Base-by-base conservation (phyloP, 2,888 invertebrate species). In the Agonopterix heracliana region DNA sequence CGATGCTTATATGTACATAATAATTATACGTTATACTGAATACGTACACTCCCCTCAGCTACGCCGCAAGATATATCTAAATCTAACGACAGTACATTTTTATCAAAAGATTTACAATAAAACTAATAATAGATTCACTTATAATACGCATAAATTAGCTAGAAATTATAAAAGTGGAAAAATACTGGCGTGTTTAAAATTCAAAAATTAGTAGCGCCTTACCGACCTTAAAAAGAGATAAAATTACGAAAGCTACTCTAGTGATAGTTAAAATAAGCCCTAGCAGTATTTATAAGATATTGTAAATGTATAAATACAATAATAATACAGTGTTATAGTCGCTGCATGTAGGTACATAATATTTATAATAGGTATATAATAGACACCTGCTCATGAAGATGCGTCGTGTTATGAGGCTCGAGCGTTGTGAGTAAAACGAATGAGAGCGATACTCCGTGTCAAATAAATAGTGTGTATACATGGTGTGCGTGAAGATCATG, bases 401-500 rank as follows among this genome's bases (percentile, higher is more conserved):
- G 61, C 67, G 69, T 66, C 56, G 66, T 74, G 75, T 75, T 59
- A 68, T 77, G 79, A 74, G 26, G 74, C 73, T 64, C 61, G 61
- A 63, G 64, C 47, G 54, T 12, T 53, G 71, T 69, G 73, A 62
- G 59, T 65, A 62, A 63, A 46, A 52, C 65, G 71, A 66, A 77
- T 81, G 80, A 78, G 66, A 62, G 67, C 66, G 71, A 77, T 71
- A 71, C 67, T 61, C 54, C 57, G 55, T 66, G 72, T 77, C 61
- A 71, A 66, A 69, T 59, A 70, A 61, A 74, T 63, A 64, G 80
- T 85, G 68, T 78, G 26, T 26, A 26, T 26, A 26, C 55, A 74
- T 79, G 80, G 77, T 81, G 82, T 79, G 76, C 80, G 78, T 82
- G 82, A 74, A 78, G 68, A 71, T 71, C 62, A 84, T 84, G 85